Evolutionary conservation across 2,113 vertebrate genomes (phyloP).

Genomic region (Ciconia maguari): DNA sequence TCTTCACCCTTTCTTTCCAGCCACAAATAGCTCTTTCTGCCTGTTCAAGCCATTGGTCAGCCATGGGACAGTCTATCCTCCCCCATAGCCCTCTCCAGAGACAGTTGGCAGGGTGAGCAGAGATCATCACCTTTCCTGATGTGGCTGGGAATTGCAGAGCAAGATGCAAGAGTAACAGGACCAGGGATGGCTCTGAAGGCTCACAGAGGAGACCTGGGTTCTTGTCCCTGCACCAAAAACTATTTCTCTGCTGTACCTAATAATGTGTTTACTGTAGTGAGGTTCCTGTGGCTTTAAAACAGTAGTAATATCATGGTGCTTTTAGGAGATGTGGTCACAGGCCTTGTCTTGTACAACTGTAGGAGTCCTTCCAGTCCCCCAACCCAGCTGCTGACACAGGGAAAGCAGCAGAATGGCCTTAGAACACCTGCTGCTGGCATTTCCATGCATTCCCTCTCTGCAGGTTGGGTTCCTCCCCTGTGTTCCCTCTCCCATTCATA

Average conservation of each 20-base stretch:
- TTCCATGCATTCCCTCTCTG: background rate
- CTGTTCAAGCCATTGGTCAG: background rate
- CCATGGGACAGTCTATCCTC: too few relatives aligned
- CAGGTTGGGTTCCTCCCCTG: background rate
- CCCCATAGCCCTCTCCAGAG: background rate
- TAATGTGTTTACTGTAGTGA: background rate
- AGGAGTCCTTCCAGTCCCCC: background rate
- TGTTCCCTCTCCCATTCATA: background rate
- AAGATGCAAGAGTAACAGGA: background rate
- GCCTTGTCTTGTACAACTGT: background rate
- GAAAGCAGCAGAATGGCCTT: background rate
- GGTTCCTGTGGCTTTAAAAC: background rate
- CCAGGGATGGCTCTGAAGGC: background rate
- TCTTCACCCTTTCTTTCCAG: background rate
- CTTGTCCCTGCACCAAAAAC: background rate
- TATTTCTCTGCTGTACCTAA: background rate
- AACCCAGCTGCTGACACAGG: background rate
- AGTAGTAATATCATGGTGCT: background rate
- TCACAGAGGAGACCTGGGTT: background rate
- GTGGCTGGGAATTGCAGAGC: background rate
- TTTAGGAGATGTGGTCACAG: background rate
- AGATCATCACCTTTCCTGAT: background rate
- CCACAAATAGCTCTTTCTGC: background rate
- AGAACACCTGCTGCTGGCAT: background rate
- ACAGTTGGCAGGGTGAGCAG: accelerated